Conservation (phyloP, 2,888 invertebrate species). For the Dorcus parallelipipedus region DNA sequence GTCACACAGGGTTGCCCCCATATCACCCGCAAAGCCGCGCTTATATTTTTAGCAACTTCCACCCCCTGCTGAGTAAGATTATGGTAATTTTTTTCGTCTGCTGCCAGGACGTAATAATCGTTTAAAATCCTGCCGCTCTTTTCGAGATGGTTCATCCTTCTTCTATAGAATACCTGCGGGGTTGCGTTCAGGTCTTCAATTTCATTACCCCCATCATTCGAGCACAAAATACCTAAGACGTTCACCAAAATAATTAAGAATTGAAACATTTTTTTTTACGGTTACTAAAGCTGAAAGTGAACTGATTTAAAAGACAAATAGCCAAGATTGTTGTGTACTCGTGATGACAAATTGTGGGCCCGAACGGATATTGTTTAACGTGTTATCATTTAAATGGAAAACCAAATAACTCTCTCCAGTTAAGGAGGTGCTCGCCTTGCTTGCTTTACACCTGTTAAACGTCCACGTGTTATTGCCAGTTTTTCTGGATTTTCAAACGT, state of each 20-base stretch:
- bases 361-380: conserved; percentile 43
- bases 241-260: conserved; percentile 11
- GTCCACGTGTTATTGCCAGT: neutral
- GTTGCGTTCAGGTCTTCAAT: no score
- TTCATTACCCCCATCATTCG: no score
- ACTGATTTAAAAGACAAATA: neutral
- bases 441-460: no score
- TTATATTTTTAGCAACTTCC: neutral
- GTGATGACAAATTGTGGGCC: conserved; percentile 40
- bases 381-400: conserved; percentile 7
- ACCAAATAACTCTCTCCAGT: neutral
- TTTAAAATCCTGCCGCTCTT: no score
- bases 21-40: neutral
- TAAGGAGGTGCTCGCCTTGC: neutral
- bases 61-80: no score
- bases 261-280: conserved; percentile 21
- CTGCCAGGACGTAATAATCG: no score
- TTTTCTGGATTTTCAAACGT: no score
- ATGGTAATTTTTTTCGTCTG: no score
- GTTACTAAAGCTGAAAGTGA: conserved; percentile 4
- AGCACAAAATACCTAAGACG: neutral
- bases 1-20: conserved; percentile 28
- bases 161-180: no score
- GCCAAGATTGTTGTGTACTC: conserved; percentile 5
- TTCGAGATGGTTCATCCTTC: no score